Conservation (phyloP, 2,797 vertebrate genomes). For the Emydoidea blandingii region DNA sequence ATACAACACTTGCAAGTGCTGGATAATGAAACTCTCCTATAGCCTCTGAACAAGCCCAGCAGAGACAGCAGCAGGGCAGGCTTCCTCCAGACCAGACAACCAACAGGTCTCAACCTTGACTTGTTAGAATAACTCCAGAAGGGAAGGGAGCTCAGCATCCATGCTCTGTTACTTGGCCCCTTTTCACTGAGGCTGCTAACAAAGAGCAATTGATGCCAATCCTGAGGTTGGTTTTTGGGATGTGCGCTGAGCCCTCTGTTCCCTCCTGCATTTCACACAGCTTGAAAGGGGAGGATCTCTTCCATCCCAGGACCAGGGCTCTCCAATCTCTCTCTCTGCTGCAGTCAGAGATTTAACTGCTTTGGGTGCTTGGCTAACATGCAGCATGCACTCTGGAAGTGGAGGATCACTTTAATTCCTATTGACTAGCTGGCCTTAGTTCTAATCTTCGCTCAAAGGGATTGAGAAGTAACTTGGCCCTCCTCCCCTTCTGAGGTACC, state of each 20-base stretch:
- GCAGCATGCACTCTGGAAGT: background rate
- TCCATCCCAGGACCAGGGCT: background rate
- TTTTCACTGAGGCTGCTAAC: background rate
- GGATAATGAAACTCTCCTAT: accelerated
- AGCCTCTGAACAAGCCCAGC: accelerated
- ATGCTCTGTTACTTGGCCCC: background rate
- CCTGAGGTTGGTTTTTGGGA: background rate
- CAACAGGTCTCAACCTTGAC: background rate
- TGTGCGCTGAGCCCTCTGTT: accelerated
- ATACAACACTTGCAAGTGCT: background rate
- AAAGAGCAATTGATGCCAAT: background rate
- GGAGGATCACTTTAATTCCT: background rate
- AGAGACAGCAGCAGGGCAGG: background rate
- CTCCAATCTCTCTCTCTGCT: background rate
- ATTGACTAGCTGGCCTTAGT: slow-evolving; percentile 32
- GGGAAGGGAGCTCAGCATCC: background rate
- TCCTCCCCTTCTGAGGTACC: slow-evolving; percentile 56
- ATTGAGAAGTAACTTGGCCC: slow-evolving; percentile 45
- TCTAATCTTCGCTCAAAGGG: slow-evolving; percentile 58
- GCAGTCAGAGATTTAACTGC: background rate
- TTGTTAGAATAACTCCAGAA: background rate
- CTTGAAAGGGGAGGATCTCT: background rate
- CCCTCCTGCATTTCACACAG: background rate
- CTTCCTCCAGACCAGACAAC: background rate
- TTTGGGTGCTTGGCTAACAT: slow-evolving; percentile 36